Percentiles rank a stretch among this genome's conserved stretches.
These are phyloP conservation scores for Dicrurus megarhynchus DNA, from an alignment of 2,113 vertebrate genomes.

Conservation along the genomic window DNA sequence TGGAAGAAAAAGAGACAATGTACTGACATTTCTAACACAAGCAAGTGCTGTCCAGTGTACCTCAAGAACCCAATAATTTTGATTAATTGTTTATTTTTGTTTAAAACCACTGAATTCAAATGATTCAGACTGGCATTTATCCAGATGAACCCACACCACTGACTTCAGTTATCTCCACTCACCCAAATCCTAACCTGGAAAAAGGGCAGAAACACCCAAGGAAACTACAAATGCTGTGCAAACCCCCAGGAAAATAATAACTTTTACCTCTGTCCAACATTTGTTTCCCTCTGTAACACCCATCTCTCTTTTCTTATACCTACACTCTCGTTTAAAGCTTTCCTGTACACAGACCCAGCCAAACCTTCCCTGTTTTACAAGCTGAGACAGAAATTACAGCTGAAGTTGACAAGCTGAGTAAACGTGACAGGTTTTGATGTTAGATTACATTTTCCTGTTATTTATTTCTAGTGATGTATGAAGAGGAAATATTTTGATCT, in stretches of 20 bases:
- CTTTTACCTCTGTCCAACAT: background rate
- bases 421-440: background rate
- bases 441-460: background rate
- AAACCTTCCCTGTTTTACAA: background rate
- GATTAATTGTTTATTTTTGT: background rate
- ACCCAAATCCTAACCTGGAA: background rate
- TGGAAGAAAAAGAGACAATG: background rate
- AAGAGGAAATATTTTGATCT: slow-evolving; percentile 47
- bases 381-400: background rate
- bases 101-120: background rate
- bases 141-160: background rate
- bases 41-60: background rate
- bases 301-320: background rate
- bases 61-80: background rate
- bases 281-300: background rate
- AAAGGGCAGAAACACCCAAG: background rate
- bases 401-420: background rate
- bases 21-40: background rate
- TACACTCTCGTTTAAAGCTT: background rate
- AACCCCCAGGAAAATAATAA: background rate
- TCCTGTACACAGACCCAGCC: background rate
- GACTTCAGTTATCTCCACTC: background rate
- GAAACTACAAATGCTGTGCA: background rate
- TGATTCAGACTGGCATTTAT: background rate
- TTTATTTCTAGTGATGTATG: slow-evolving; percentile 14